Evolutionary conservation across 2,113 vertebrate genomes (phyloP), one percentile per base, ranked within the genome.

Genomic region (Gobio gobio): DNA sequence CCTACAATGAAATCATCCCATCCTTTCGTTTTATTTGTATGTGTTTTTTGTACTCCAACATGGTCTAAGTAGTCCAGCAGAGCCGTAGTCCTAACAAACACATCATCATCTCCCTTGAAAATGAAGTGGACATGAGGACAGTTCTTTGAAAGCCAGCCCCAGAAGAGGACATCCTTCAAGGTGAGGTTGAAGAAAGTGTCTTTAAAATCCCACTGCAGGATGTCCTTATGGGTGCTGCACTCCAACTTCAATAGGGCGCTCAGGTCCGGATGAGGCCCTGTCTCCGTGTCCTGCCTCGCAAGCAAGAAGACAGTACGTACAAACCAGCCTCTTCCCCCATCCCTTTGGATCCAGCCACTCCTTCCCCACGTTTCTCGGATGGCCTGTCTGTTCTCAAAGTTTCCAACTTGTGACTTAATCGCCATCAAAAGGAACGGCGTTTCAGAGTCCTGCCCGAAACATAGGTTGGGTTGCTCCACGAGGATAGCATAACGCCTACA

Each of bases 71-170:
- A 94, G 81, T 92, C 92, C 85, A 96, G 85, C 0, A 95, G 92
- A 18, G 91, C 88, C 2, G 85, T 89, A 0, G 94, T 95, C 78
- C 94, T 92, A 6, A 96, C 91, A 12, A 96, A 95, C 33, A 96
- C 94, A 45, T 96, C 95, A 54, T 96, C 95, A 0, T 95, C 95
- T 6, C 95, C 95, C 82, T 96, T 95, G 88, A 96, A 96, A 75
- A 96, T 49, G 58, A 93, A 96, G 1, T 83, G 78, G 0, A 91
- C 93, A 0, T 68, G 87, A 16, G 93, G 91, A 84, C 95, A 96
- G 88, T 89, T 87, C 4, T 83, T n/a, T 36, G 88, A 59, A 18
- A 96, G 54, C 95, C 95, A 96, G 0, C 78, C 79, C 93, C 94
- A 95, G 78, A 96, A 95, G 20, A 96, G 86, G n/a, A 96, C 45